Conservation (phyloP, 53 echinoderm and acorn worm genomes). For the Arbacia lixula region DNA sequence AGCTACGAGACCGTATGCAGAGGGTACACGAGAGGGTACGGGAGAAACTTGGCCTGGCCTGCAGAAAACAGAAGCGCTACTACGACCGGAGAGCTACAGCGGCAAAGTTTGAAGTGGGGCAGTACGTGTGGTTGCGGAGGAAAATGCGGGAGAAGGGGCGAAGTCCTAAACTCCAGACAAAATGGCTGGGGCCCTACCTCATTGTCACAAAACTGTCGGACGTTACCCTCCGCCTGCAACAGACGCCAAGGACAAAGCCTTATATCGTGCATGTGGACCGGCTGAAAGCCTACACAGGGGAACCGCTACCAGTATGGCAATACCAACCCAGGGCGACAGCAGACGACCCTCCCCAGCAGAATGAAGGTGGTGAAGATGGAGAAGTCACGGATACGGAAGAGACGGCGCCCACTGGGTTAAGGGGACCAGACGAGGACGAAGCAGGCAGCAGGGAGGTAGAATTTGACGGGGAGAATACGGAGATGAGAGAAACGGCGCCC, state of each 20-base stretch:
- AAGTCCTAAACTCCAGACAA: constrained; percentile 2
- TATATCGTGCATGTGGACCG: constrained; percentile 42
- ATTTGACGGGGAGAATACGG: too few relatives aligned
- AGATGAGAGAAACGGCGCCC: too few relatives aligned
- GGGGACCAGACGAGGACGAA: too few relatives aligned
- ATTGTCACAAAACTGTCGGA: constrained; percentile 2
- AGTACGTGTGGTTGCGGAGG: constrained; percentile 7
- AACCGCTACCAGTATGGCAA: background rate
- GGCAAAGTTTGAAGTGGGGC: background rate
- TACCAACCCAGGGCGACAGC: too few relatives aligned
- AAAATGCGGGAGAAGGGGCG: constrained; percentile 20
- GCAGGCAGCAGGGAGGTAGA: too few relatives aligned
- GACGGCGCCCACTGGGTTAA: too few relatives aligned
- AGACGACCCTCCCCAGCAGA: too few relatives aligned
- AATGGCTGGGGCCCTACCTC: constrained; percentile 22
- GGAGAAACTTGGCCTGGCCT: background rate
- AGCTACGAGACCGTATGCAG: constrained; percentile 12
- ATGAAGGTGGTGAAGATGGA: too few relatives aligned
- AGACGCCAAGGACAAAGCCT: background rate
- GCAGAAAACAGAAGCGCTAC: background rate
- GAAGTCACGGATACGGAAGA: too few relatives aligned
- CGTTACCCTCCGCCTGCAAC: constrained; percentile 2
- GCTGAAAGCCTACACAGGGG: constrained; percentile 20
- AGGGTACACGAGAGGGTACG: background rate
- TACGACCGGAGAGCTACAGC: background rate